Percentiles rank a stretch among this genome's conserved stretches.
These are phyloP conservation scores for Apocrypta bakeri DNA, from an alignment of 1,140 invertebrate genomes.

Conservation along the genomic window DNA sequence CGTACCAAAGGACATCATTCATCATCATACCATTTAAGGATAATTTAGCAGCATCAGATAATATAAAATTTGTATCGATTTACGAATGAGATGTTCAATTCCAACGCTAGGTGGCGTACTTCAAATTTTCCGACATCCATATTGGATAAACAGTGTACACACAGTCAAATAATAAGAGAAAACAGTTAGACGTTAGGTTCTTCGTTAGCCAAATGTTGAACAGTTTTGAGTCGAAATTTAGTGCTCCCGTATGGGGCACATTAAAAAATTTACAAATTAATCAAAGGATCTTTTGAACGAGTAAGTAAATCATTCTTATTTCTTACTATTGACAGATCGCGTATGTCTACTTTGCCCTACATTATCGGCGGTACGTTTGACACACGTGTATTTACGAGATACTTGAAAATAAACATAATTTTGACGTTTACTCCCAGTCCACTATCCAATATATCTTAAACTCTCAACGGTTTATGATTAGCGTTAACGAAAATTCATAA, in stretches of 20 bases:
- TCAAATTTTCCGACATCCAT: conserved; percentile 20
- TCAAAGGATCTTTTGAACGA: conserved; percentile 3
- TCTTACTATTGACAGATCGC: not conserved
- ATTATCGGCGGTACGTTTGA: conserved; percentile 21
- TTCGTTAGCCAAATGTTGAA: conserved; percentile 32
- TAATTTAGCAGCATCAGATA: no score
- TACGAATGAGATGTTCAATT: not conserved
- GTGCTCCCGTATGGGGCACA: conserved; percentile 31
- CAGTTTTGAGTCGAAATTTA: not conserved
- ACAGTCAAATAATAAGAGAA: conserved; percentile 12
- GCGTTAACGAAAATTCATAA: not conserved
- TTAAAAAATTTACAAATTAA: not conserved
- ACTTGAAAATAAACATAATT: conserved; percentile 26
- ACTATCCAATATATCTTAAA: not conserved
- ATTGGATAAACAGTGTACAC: conserved; percentile 16
- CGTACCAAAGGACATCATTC: no score
- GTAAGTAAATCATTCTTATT: conserved; percentile 17
- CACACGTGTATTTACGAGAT: conserved; percentile 22
- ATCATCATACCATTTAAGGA: no score
- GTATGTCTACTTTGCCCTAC: conserved; percentile 14
- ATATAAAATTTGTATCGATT: not conserved
- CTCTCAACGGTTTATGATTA: not conserved
- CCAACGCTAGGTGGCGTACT: not conserved
- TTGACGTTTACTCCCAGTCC: not conserved
- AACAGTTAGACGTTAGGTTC: conserved; percentile 34